These are phyloP conservation scores for Catocala fraxini DNA, from an alignment of 2,888 invertebrate species.

Conservation along the genomic window DNA sequence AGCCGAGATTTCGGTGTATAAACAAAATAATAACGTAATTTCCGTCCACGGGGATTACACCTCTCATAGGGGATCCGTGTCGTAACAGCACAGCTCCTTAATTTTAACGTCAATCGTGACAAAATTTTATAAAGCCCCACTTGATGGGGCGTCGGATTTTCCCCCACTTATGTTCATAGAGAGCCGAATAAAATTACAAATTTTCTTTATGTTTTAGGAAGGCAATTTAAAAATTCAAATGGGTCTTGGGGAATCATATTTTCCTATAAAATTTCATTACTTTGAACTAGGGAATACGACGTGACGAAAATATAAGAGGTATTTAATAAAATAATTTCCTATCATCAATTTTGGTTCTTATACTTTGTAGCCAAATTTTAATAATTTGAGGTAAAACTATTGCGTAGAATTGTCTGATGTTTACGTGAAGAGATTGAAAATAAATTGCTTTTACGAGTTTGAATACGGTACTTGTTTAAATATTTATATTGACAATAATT, in stretches of 20 bases:
- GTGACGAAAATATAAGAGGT: slow-evolving; percentile 6
- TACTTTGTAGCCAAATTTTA: too few relatives aligned
- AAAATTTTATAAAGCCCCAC: slow-evolving; percentile 1
- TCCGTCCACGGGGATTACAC: neutral
- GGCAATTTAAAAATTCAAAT: slow-evolving; percentile 23
- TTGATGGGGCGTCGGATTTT: neutral
- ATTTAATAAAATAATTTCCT: too few relatives aligned
- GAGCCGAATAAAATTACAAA: slow-evolving; percentile 1
- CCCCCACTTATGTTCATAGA: neutral
- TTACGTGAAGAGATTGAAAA: too few relatives aligned
- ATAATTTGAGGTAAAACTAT: too few relatives aligned
- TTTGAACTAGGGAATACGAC: slow-evolving; percentile 13
- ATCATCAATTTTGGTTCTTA: too few relatives aligned
- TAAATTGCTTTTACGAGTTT: too few relatives aligned
- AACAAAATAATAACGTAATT: neutral
- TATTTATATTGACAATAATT: too few relatives aligned
- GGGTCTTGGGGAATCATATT: slow-evolving; percentile 15
- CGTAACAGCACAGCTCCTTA: neutral
- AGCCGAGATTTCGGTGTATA: too few relatives aligned
- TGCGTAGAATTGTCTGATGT: too few relatives aligned
- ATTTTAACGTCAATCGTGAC: slow-evolving; percentile 4
- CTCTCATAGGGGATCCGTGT: neutral
- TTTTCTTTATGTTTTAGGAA: slow-evolving; percentile 12
- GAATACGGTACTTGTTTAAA: too few relatives aligned
- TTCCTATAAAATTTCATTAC: slow-evolving; percentile 17